Conservation (phyloP, 2,113 vertebrate species). For the Grallaria varia region DNA sequence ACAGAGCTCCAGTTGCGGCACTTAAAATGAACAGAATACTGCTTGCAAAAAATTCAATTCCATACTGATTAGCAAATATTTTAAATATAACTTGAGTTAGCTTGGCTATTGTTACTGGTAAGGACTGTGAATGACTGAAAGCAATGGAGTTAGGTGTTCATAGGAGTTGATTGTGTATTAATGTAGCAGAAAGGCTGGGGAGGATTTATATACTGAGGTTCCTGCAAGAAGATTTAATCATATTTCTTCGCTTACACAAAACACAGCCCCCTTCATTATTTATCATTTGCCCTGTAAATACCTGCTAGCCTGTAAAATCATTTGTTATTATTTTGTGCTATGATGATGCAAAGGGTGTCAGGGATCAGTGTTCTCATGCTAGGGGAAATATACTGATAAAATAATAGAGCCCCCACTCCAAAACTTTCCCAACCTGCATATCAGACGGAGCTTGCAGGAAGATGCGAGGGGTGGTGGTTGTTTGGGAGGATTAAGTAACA, state of each 20-base stretch:
- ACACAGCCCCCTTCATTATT: neutral
- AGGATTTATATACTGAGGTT: conserved; percentile 20
- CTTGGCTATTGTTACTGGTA: conserved; percentile 1
- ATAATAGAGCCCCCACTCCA: neutral
- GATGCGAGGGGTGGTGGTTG: neutral
- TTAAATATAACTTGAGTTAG: conserved; percentile 24
- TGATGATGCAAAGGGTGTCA: neutral
- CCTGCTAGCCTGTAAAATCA: neutral
- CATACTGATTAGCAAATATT: conserved; percentile 45
- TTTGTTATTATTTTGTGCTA: neutral
- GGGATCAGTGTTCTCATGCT: neutral
- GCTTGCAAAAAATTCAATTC: conserved; percentile 31
- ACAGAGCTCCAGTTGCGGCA: conserved; percentile 41
- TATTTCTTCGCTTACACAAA: conserved; percentile 33
- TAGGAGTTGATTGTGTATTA: neutral
- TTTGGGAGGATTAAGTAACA: conserved; percentile 25
- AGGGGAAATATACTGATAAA: neutral
- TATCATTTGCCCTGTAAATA: conserved; percentile 1
- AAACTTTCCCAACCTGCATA: neutral
- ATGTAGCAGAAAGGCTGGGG: conserved; percentile 26
- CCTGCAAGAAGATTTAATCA: conserved; percentile 1
- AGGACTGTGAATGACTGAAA: neutral
- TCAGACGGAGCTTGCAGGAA: neutral
- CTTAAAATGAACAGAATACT: neutral
- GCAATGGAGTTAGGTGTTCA: neutral